Conservation (phyloP, 2,797 vertebrate species). For the Lophius americanus region DNA sequence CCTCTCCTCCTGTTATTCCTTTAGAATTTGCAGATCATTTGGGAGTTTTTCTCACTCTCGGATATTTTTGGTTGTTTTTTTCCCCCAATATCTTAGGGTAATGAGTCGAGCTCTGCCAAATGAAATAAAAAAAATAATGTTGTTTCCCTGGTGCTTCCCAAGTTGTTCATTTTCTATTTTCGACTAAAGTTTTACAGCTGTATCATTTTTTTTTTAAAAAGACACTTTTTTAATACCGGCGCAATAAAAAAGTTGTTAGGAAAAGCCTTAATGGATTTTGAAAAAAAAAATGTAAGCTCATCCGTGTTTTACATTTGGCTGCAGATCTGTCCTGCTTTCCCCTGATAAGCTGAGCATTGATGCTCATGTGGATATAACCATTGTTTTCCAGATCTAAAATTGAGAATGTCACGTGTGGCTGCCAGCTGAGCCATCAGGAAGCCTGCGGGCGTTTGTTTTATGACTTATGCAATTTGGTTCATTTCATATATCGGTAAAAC, state of each 20-base stretch:
- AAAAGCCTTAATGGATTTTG: background rate
- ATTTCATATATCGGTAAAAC: conserved; percentile 36
- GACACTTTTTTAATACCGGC: too few relatives aligned
- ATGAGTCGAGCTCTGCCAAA: conserved; percentile 26
- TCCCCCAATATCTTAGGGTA: background rate
- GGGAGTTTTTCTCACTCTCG: too few relatives aligned
- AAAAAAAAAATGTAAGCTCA: conserved; percentile 23
- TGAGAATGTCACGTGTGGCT: conserved; percentile 35
- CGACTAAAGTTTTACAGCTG: conserved; percentile 28
- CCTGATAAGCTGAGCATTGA: conserved; percentile 23
- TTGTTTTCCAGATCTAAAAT: conserved; percentile 45
- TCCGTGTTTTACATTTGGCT: conserved; percentile 12
- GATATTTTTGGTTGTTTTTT: too few relatives aligned
- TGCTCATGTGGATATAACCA: conserved; percentile 16
- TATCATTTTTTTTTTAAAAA: background rate
- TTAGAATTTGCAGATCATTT: too few relatives aligned
- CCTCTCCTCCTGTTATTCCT: too few relatives aligned
- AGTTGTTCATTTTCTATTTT: conserved; percentile 41
- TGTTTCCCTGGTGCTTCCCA: conserved; percentile 14
- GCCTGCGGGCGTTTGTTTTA: conserved; percentile 45
- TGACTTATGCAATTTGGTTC: conserved; percentile 50
- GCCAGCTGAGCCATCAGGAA: conserved; percentile 67
- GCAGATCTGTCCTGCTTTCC: conserved; percentile 49
- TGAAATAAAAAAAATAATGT: background rate
- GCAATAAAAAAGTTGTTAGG: background rate